These are phyloP conservation scores for Remorina albescens DNA, from an alignment of 2,797 vertebrate species.

Conservation along the genomic window DNA sequence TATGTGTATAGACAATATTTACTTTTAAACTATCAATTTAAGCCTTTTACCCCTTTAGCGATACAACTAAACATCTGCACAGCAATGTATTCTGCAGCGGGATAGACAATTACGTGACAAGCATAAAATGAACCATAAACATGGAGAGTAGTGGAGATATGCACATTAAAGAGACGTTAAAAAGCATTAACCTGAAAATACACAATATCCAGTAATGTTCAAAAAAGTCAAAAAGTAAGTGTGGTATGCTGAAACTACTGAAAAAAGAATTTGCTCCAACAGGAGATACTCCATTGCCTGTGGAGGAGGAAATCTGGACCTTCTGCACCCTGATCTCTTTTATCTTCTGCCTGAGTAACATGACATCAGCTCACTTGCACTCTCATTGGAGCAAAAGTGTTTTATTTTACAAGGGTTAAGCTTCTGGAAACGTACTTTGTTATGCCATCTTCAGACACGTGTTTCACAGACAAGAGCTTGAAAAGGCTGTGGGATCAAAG, in stretches of 20 bases:
- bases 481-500: background rate
- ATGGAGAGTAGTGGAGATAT: background rate
- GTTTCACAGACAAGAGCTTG: background rate
- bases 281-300: slow-evolving; percentile 9
- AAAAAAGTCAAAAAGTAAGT: background rate
- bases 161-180: background rate
- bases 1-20: background rate
- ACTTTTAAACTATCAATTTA: background rate
- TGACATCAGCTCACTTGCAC: background rate
- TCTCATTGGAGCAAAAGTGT: no score
- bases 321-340: background rate
- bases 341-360: slow-evolving; percentile 17
- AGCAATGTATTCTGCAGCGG: background rate
- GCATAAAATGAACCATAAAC: background rate
- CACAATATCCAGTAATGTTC: background rate
- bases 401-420: background rate
- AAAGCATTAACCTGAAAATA: background rate
- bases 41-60: background rate
- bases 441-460: background rate
- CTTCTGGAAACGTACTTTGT: background rate
- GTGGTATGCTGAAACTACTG: background rate
- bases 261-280: background rate
- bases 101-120: background rate
- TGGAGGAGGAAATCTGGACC: background rate
- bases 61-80: background rate